phyloP scores from a whole-genome alignment of 1,140 invertebrate genomes.

The Leptopilina boulardi region DNA sequence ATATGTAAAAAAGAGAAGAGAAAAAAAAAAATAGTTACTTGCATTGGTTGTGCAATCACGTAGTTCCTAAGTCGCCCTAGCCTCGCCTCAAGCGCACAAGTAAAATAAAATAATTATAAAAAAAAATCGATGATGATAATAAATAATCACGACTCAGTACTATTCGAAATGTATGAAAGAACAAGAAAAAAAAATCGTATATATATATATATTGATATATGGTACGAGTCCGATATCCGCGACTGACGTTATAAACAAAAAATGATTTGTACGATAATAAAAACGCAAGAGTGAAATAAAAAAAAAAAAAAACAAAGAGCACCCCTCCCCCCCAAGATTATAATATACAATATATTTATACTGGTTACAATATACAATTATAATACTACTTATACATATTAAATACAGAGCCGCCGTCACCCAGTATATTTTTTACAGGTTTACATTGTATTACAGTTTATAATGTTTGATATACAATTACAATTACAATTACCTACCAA shows the following conservation, averaged over 20 bases:
- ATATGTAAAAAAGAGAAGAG: slow-evolving; percentile 59
- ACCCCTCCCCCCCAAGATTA: slow-evolving; percentile 66
- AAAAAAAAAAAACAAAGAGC: slow-evolving; percentile 38
- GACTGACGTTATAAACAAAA: slow-evolving; percentile 43
- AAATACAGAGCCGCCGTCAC: slow-evolving; percentile 74
- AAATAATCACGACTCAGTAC: background rate
- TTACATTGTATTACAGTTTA: slow-evolving; percentile 78
- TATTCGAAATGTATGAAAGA: background rate
- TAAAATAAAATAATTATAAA: slow-evolving; percentile 28
- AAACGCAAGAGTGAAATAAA: slow-evolving; percentile 53
- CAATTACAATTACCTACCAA: slow-evolving; percentile 73
- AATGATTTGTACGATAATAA: slow-evolving; percentile 60
- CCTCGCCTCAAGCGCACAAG: slow-evolving; percentile 70
- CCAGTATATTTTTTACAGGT: slow-evolving; percentile 78
- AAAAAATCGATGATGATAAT: slow-evolving; percentile 32
- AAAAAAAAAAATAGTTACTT: slow-evolving; percentile 71
- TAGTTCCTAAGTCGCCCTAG: slow-evolving; percentile 77
- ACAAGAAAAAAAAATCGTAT: slow-evolving; percentile 11
- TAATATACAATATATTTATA: slow-evolving; percentile 76
- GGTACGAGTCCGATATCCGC: slow-evolving; percentile 44
- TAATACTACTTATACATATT: slow-evolving; percentile 73
- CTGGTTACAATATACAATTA: slow-evolving; percentile 74
- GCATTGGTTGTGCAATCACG: slow-evolving; percentile 76
- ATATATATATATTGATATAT: background rate
- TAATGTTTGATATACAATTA: slow-evolving; percentile 77